Evolutionary conservation across 1,140 invertebrate species (phyloP), one percentile per base, ranked within the genome.

Genomic region (Paraescarpia echinospica): DNA sequence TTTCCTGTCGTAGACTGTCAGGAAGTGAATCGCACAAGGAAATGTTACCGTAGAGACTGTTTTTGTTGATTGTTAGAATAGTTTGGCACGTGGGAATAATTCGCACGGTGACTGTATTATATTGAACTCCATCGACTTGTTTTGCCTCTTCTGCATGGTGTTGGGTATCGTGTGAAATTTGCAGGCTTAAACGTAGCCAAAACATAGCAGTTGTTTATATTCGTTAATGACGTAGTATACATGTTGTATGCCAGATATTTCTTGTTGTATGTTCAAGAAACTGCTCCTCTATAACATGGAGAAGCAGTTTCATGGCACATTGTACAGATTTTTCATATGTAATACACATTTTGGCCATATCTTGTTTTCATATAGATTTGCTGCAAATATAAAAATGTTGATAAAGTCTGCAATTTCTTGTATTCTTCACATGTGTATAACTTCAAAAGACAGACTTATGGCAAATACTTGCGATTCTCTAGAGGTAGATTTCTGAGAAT

Each of bases 211-310:
- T 14, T 77, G 59, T 77, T 77, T 77, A 27, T 77, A 27, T 77
- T 77, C 22, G 59, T 77, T 77, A 77, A 4, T 77, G 59, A 77
- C 59, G 18, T 18, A 77, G 59, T 77, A 31, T 77, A 77, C 59
- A 77, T 77, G 22, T 77, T 77, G 59, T 77, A 77, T 77, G 59
- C 59, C 59, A 77, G 59, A 77, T 77, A 77, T 77, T 77, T 77
- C 14, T 77, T 27, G 59, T 77, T 77, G 59, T 77, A 14, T 77
- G 22, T 41, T 12, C 41, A 41, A 12, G 41, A 41, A 41, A 12
- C 22, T 77, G 59, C 27, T 27, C 59, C 41, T 4, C 59, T 27
- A n/a, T n/a, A 77, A 77, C 59, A 4, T 77, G 22, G 59, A 12
- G 18, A 51, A 9, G 48, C 48, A 9, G 48, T 51, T 51, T 8